These are phyloP conservation scores for Lagocephalus sceleratus DNA, from an alignment of 2,797 vertebrate genomes.

Conservation along the genomic window DNA sequence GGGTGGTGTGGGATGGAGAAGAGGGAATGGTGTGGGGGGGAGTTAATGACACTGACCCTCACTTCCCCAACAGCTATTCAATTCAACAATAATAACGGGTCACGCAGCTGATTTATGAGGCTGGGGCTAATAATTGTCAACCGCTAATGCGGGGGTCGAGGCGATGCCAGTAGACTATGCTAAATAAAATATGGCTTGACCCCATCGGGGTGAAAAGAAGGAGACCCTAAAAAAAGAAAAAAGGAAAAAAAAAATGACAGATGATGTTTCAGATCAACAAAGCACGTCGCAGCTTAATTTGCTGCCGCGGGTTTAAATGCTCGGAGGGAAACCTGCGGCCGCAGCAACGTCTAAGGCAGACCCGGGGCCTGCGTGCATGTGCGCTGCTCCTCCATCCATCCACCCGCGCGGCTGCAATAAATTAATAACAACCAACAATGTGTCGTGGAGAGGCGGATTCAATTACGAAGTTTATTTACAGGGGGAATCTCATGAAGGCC, in stretches of 20 bases:
- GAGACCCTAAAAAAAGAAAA: conserved; percentile 12
- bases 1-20: conserved; percentile 72
- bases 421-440: conserved; percentile 70
- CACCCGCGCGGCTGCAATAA: conserved; percentile 50
- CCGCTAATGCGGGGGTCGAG: conserved; percentile 75
- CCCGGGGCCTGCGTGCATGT: conserved; percentile 3
- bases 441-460: conserved; percentile 68
- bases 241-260: conserved; percentile 40
- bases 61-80: conserved; percentile 93
- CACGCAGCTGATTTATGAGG: conserved; percentile 96
- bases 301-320: conserved; percentile 7
- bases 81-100: conserved; percentile 96
- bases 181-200: conserved; percentile 78
- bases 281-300: conserved; percentile 19
- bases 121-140: conserved; percentile 95
- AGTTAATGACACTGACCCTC: conserved; percentile 99
- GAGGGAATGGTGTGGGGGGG: conserved; percentile 37
- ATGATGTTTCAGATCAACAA: conserved; percentile 39
- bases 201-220: conserved; percentile 53
- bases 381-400: conserved; percentile 16
- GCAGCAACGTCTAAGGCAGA: conserved; percentile 1
- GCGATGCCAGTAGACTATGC: conserved; percentile 68
- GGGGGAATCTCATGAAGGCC: conserved; percentile 77
- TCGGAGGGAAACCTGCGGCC: neutral
- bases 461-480: conserved; percentile 76